phyloP scores from a whole-genome alignment of 2,113 vertebrate genomes.

The Zosterops hypoxanthus region DNA sequence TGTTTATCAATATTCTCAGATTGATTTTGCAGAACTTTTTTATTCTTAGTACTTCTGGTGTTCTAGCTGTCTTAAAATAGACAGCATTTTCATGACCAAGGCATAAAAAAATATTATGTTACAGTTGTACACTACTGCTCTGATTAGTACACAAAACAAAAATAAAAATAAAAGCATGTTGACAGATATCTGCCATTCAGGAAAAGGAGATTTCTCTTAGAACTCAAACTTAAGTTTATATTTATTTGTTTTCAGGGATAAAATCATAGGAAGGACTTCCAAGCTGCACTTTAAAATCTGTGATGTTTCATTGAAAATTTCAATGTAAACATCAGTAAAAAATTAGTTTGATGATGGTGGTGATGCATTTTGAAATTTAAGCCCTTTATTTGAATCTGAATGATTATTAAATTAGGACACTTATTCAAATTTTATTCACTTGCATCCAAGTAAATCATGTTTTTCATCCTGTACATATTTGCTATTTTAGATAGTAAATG shows the following conservation, averaged over 20 bases:
- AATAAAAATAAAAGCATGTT: neutral
- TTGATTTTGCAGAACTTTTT: neutral
- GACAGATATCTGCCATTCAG: neutral
- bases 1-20: neutral
- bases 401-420: neutral
- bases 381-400: neutral
- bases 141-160: neutral
- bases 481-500: neutral
- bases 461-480: neutral
- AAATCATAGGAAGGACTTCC: neutral
- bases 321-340: neutral
- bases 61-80: neutral
- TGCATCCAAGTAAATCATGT: fast-evolving
- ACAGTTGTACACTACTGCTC: neutral
- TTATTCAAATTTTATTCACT: neutral
- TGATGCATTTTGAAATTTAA: neutral
- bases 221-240: neutral
- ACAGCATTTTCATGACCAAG: neutral
- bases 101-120: neutral
- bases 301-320: neutral
- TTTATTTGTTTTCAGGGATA: neutral
- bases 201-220: neutral
- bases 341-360: neutral
- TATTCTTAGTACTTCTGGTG: neutral
- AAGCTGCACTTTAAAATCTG: neutral